Evolutionary conservation across 2,888 invertebrate species (phyloP).

Genomic region (Rosalia funebris): DNA sequence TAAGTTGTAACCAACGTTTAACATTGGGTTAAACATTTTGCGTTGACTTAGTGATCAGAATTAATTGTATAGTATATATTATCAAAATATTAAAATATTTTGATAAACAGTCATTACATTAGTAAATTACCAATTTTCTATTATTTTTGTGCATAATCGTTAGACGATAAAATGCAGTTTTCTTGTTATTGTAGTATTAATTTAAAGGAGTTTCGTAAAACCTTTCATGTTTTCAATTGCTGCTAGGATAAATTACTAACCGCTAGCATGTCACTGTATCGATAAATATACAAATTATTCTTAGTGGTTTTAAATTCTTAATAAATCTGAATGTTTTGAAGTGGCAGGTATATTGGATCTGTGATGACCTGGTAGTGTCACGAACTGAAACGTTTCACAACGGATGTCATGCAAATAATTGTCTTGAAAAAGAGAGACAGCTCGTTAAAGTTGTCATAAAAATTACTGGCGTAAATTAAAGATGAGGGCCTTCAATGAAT

Average conservation of each 20-base stretch:
- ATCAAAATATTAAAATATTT: no score
- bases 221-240: constrained; percentile 36
- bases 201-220: constrained; percentile 11
- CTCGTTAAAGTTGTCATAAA: constrained; percentile 48
- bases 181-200: no score
- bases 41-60: no score
- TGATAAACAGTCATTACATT: no score
- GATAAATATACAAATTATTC: constrained; percentile 50
- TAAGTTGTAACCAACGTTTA: no score
- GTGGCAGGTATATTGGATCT: constrained; percentile 35
- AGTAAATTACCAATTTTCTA: no score
- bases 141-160: no score
- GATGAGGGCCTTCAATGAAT: neutral
- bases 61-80: no score
- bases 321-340: constrained; percentile 49
- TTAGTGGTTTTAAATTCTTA: constrained; percentile 46
- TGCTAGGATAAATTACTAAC: constrained; percentile 33
- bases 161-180: no score
- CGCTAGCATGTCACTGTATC: constrained; percentile 43
- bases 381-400: constrained; percentile 43
- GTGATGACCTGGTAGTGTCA: constrained; percentile 36
- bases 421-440: constrained; percentile 38
- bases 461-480: constrained; percentile 19
- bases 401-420: constrained; percentile 48
- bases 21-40: no score